Percentiles rank a stretch among this genome's conserved stretches.
phyloP scores from a whole-genome alignment of 2,888 invertebrate species.

The Andrena flavipes region DNA sequence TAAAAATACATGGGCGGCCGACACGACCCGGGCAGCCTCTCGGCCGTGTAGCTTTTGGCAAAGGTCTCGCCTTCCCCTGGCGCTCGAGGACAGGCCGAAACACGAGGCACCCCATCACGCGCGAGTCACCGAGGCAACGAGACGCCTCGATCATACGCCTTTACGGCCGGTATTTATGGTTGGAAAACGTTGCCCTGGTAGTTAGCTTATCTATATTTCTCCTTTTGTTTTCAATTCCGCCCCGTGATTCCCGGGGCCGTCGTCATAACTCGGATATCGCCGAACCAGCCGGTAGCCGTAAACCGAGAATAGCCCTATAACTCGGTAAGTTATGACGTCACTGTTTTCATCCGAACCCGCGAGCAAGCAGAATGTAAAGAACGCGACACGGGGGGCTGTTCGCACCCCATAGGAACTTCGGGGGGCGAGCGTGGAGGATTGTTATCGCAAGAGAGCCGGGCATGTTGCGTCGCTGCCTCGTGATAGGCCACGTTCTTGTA shows the following conservation, averaged over 20 bases:
- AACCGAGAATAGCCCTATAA: constrained; percentile 66
- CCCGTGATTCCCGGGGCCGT: constrained; percentile 42
- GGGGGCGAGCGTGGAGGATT: background rate
- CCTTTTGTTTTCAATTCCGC: constrained; percentile 61
- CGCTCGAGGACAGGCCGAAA: background rate
- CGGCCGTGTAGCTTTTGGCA: constrained; percentile 17
- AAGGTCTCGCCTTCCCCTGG: background rate
- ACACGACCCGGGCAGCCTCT: background rate
- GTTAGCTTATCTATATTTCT: constrained; percentile 43
- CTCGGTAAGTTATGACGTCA: constrained; percentile 62
- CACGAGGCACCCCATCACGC: background rate
- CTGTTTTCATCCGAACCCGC: constrained; percentile 42
- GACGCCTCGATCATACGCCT: constrained; percentile 21
- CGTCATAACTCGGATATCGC: constrained; percentile 62
- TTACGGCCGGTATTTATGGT: constrained; percentile 31
- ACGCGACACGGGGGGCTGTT: background rate
- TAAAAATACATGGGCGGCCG: constrained; percentile 11
- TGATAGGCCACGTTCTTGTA: background rate
- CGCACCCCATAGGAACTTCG: background rate
- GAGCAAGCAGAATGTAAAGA: constrained; percentile 26
- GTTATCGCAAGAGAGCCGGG: background rate
- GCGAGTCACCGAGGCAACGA: background rate
- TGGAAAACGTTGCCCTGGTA: background rate
- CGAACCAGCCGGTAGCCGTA: constrained; percentile 61
- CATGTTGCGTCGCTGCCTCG: background rate